A percentile compares a stretch with the other conserved stretches of the same genome.
Evolutionary conservation across 2,888 invertebrate genomes (phyloP).

Genomic region (Charanyca ferruginea): DNA sequence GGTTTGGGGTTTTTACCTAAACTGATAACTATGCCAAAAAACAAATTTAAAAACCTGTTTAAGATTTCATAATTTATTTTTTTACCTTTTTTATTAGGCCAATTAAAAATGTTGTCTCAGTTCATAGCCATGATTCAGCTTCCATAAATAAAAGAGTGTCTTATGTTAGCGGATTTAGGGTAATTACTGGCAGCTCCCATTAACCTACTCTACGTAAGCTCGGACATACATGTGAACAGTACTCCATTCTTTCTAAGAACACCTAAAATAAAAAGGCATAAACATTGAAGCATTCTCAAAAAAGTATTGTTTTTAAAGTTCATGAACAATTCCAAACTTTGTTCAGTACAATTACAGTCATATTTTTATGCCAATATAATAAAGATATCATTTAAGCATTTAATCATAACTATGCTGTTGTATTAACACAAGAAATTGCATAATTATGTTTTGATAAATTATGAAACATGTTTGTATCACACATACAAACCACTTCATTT

Average conservation of each 20-base stretch:
- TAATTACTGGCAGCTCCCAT: slow-evolving; percentile 55
- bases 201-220: slow-evolving; percentile 56
- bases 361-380: not conserved
- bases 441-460: slow-evolving; percentile 40
- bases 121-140: slow-evolving; percentile 23
- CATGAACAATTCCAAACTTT: not conserved
- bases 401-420: slow-evolving; percentile 12
- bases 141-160: slow-evolving; percentile 7
- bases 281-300: not conserved
- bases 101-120: not conserved
- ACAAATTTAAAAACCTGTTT: not conserved
- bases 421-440: slow-evolving; percentile 28
- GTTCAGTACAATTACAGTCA: not conserved
- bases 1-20: too few species aligned
- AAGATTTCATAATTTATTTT: too few species aligned
- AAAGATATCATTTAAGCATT: not conserved
- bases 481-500: slow-evolving; percentile 20
- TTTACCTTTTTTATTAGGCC: not conserved
- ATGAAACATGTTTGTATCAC: slow-evolving; percentile 23
- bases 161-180: slow-evolving; percentile 44
- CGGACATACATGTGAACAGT: slow-evolving; percentile 6
- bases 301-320: not conserved
- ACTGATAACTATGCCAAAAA: too few species aligned
- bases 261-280: not conserved
- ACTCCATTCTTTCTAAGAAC: slow-evolving; percentile 25